Percentiles rank a stretch among this genome's conserved stretches.
Conservation (phyloP, 2,113 vertebrate genomes). For the Gallinago paraguaiae region DNA sequence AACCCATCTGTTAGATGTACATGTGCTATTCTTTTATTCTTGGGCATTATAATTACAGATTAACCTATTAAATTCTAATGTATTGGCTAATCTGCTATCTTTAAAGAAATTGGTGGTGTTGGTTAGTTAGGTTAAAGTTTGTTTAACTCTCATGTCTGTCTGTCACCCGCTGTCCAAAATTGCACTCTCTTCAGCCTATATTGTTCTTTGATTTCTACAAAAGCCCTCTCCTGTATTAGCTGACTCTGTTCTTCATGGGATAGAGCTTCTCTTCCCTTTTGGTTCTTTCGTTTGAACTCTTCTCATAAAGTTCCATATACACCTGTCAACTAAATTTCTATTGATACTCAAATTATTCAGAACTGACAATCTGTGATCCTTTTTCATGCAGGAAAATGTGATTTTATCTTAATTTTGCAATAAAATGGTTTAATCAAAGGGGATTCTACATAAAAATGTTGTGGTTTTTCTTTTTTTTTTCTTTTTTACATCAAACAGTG, state of each 20-base stretch:
- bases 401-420: background rate
- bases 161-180: background rate
- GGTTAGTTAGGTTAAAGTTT: background rate
- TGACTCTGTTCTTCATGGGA: background rate
- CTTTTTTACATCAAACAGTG: background rate
- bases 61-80: background rate
- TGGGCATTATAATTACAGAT: background rate
- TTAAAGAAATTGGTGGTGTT: background rate
- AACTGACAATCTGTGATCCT: rapidly evolving
- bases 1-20: background rate
- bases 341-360: background rate
- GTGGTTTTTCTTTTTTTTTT: background rate
- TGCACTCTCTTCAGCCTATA: background rate
- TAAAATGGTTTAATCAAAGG: background rate
- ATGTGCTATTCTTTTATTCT: background rate
- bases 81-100: background rate
- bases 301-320: background rate
- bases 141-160: background rate
- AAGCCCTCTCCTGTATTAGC: background rate
- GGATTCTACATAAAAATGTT: background rate
- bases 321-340: background rate
- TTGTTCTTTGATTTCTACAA: background rate
- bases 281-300: background rate
- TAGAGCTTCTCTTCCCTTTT: background rate
- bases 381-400: background rate